phyloP scores from a whole-genome alignment of 2,797 vertebrate species.

The Oophaga sylvatica region DNA sequence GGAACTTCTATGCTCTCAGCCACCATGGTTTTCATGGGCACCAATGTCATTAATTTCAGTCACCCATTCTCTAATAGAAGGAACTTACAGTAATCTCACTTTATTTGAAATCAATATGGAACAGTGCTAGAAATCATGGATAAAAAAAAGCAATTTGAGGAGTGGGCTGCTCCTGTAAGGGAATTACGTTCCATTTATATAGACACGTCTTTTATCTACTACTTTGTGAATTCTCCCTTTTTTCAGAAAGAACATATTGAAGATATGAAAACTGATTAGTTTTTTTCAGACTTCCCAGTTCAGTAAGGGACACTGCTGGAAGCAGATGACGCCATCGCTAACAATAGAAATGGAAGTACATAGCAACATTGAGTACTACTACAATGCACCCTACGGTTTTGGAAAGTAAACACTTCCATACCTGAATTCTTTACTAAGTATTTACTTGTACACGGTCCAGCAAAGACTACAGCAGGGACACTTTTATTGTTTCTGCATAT shows the following conservation, averaged over 20 bases:
- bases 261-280: background rate
- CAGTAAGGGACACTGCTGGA: background rate
- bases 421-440: background rate
- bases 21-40: too few relatives aligned
- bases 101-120: too few relatives aligned
- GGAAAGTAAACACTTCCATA: constrained; percentile 2
- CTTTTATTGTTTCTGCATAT: background rate
- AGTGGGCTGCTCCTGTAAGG: background rate
- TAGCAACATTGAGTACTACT: background rate
- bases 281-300: background rate
- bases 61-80: too few relatives aligned
- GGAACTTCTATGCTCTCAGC: too few relatives aligned
- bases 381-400: background rate
- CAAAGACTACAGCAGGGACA: background rate
- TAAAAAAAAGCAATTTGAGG: too few relatives aligned
- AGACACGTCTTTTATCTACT: background rate
- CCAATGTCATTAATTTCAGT: too few relatives aligned
- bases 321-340: background rate
- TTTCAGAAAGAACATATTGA: background rate
- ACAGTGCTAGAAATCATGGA: too few relatives aligned
- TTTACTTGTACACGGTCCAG: background rate
- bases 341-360: background rate
- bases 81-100: too few relatives aligned
- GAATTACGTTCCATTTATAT: background rate
- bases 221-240: background rate